Base-by-base conservation (phyloP, 2,113 vertebrate genomes). In the Octodon degus region DNA sequence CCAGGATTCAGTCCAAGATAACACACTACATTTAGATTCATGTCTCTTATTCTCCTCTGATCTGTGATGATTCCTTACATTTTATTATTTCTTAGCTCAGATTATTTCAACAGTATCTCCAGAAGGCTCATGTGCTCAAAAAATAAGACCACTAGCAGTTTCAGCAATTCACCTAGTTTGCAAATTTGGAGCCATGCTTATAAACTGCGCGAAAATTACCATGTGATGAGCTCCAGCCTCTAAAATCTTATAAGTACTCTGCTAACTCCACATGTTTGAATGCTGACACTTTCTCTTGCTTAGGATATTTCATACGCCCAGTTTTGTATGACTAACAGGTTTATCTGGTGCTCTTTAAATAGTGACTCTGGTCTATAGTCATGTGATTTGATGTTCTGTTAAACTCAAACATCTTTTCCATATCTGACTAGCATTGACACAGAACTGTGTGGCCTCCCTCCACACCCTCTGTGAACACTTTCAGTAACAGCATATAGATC, bases 121-220 rank as follows among this genome's bases (percentile, higher is more conserved):
- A 55, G 7, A 13, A 68, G 27, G 20, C 11, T 82, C 34, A 14
- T 79, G 19, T 70, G 8, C 85, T 43, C 25, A 34, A 85, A 94
- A 83, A 40, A 97, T 34, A 89, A 43, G 32, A 94, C 90, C 7
- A 74, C 40, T 94, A n/a, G 65, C 47, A 65, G 20, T 93, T 89
- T 16, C 13, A 93, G 43, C n/a, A 92, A 65, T 9, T 91, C 40
- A 91, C 11, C 30, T 77, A n/a, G 1, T 88, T 97, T 76, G 68
- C 34, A 95, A 47, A 84, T 67, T 97, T 43, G 86, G 58, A 40
- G 30, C 12, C 0, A 0, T 50, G 47, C 13, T 86, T 93, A 92
- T 2, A 83, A 86, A 93, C 63, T 82, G 2, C 60, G 30, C 58
- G 76, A 68, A 93, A 96, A 86, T 65, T 53, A 85, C 79, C 25